These are phyloP conservation scores for Drosophila cracens DNA, from an alignment of 2,888 invertebrate species.

Conservation along the genomic window DNA sequence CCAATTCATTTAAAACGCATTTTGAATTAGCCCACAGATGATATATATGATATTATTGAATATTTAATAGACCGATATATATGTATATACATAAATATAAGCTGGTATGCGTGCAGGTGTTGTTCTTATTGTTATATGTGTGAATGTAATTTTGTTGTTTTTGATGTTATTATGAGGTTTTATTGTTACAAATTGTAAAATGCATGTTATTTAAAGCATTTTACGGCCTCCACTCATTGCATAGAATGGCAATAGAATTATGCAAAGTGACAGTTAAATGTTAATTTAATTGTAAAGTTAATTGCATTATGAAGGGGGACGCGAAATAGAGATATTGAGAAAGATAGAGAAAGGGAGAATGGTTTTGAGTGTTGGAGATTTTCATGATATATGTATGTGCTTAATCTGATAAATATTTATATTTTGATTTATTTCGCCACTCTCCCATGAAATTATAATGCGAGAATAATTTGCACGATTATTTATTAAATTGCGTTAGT, in stretches of 20 bases:
- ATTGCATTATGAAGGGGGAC: conserved; percentile 30
- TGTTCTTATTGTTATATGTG: conserved; percentile 22
- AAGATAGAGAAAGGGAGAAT: background rate
- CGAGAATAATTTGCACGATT: background rate
- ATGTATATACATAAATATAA: conserved; percentile 2
- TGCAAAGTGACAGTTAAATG: conserved; percentile 37
- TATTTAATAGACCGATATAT: conserved; percentile 23
- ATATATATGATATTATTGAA: conserved; percentile 26
- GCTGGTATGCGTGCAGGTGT: conserved; percentile 15
- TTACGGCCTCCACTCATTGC: conserved; percentile 31
- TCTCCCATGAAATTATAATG: background rate
- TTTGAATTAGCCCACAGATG: conserved; percentile 30
- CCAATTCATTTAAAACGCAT: conserved; percentile 55
- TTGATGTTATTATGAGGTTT: conserved; percentile 20
- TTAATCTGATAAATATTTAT: conserved; percentile 9
- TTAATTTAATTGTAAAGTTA: conserved; percentile 52
- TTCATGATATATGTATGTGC: conserved; percentile 22
- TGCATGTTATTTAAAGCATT: conserved; percentile 49
- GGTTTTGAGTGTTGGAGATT: background rate
- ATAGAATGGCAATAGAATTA: conserved; percentile 37
- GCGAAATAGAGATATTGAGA: background rate
- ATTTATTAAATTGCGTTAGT: background rate
- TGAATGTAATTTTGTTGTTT: background rate
- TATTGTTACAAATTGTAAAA: conserved; percentile 55
- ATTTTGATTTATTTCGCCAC: conserved; percentile 2